Evolutionary conservation across 2,797 vertebrate genomes (phyloP), one percentile per base, ranked within the genome.

Genomic region (Microctenopoma steveboyesi): DNA sequence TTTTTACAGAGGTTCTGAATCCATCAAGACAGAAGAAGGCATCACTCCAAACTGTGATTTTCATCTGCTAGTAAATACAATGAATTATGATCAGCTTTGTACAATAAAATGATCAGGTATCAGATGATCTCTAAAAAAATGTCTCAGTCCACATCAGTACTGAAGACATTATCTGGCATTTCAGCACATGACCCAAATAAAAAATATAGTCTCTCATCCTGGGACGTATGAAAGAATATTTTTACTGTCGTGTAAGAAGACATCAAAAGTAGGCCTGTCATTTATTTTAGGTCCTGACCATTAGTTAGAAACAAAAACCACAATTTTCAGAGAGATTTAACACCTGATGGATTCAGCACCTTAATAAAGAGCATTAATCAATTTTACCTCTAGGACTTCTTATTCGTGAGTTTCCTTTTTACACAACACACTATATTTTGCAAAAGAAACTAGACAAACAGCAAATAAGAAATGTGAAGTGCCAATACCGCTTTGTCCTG

Each of bases 321-420:
- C 16, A 15, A 4, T 45, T 16, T 16, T 16, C 3, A 45, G 14
- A 45, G 1, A 7, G n/a, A 43, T 11, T 5, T 6, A 33, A 33
- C 13, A 61, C 52, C 30, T 75, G 76, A 89, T 84, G 82, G 82
- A 86, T 82, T 87, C 81, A 83, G 73, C 7, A 74, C 70, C 69
- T 57, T 37, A 16, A 65, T 8, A 54, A 56, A 33, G 49, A 2
- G 7, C 22, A 69, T 13, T 7, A 10, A 54, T 52, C 12, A 18
- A 59, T 55, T 16, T 53, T n/a, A 43, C 16, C 8, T 11, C 22
- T 22, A 22, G 22, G 22, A 22, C 22, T 22, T 12, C 9, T 40
- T 40, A 1, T 37, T 37, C 28, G 5, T 30, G 28, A 30, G 28
- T 30, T 30, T 33, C 30, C 30, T 37, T 37, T 37, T 3, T 4